Evolutionary conservation across 2,113 vertebrate species (phyloP), one percentile per base, ranked within the genome.

Genomic region (Oryzias curvinotus): DNA sequence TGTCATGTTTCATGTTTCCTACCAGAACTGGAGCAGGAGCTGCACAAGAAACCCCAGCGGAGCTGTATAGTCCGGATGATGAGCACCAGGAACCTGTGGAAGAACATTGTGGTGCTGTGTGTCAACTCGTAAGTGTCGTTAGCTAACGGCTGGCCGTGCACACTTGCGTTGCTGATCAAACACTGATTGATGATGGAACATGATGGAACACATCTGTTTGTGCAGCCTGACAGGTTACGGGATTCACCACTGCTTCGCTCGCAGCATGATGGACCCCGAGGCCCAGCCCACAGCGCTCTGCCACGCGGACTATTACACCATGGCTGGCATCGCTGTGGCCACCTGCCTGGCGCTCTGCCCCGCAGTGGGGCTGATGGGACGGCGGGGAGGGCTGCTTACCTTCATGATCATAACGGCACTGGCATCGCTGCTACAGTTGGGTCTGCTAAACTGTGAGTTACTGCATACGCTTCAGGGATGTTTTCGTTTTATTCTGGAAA

Each of bases 401-500:
- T 98, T 98, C 89, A 98, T 98, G 95, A 99, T 99, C 71, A 91
- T 99, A 23, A 99, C 97, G 0, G 97, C 96, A 4, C 87, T 99
- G 77, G 97, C 96, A 2, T 98, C 96, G 0, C 93, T 99, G 16
- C 91, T 98, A 25, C 96, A 98, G 88, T 93, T 98, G 5, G 97
- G 97, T 42, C 90, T 98, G 56, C 95, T 98, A 57, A 98, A 98
- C 91, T 77, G 96, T 98, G 75, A 96, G 96, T 94, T 41, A 28
- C 14, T 19, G 41, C 17, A 48, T 42, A 52, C 13, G 13, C 50
- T 7, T 1, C 15, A 6, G 23, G 13, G 16, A 30, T 36, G 8
- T 36, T 36, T 36, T 36, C 12, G 3, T 36, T 36, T 36, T 36
- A 36, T 36, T 8, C 8, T 8, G 8, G 21, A 23, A 10, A 8